A percentile compares a stretch with the other conserved stretches of the same genome.
phyloP scores from a whole-genome alignment of 2,797 vertebrate genomes.

The Anguilla pacifica region DNA sequence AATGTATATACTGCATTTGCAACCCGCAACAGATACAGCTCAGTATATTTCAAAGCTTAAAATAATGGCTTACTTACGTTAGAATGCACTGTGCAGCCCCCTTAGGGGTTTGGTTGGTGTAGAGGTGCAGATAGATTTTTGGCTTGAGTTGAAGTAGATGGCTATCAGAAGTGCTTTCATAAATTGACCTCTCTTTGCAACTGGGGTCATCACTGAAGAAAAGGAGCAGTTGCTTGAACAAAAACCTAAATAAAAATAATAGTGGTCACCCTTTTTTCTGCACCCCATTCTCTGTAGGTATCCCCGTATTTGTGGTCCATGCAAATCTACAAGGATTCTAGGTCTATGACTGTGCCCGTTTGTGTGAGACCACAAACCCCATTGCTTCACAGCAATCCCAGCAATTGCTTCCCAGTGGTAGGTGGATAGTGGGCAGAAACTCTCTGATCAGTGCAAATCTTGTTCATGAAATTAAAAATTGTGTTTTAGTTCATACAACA shows the following conservation, averaged over 20 bases:
- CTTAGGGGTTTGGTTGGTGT: conserved; percentile 69
- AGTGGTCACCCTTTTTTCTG: neutral
- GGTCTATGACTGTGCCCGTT: neutral
- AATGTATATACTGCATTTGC: neutral
- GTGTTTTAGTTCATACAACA: too few relatives aligned
- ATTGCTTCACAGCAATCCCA: neutral
- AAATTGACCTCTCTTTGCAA: conserved; percentile 64
- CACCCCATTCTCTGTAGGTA: neutral
- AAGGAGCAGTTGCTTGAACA: conserved; percentile 77
- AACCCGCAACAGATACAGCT: neutral
- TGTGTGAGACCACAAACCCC: neutral
- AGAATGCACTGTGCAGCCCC: conserved; percentile 56
- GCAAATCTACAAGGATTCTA: neutral
- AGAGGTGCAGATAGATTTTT: conserved; percentile 72
- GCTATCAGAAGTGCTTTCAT: conserved; percentile 56
- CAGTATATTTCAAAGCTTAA: neutral
- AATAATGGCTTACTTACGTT: conserved; percentile 42
- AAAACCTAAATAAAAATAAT: conserved; percentile 62
- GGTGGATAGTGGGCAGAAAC: neutral
- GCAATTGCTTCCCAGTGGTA: too few relatives aligned
- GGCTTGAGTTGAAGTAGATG: conserved; percentile 72
- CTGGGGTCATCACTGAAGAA: conserved; percentile 67
- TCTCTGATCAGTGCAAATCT: neutral
- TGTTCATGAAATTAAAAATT: too few relatives aligned
- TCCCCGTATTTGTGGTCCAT: neutral